Base-by-base conservation (phyloP, 2,888 invertebrate genomes). In the Amiota minor region DNA sequence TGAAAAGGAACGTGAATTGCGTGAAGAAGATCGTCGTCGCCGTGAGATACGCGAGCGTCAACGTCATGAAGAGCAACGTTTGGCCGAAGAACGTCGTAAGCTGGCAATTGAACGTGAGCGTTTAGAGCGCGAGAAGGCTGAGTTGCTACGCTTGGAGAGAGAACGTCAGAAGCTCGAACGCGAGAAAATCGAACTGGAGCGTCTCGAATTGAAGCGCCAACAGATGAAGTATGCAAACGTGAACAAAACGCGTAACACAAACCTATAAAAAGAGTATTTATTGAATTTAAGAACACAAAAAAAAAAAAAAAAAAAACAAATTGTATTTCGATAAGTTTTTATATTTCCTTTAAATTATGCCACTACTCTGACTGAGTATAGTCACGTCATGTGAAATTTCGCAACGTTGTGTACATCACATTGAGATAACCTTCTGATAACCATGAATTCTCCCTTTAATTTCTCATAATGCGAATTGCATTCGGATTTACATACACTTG, bases 111-210 rank as follows among this genome's bases (percentile, higher is more conserved):
- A 98, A 90, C 92, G 96, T 23, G 97, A 97, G 83, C 93, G 94
- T 80, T 93, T 97, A 71, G 98, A 98, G 87, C 93, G 95, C 3
- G 97, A 97, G 87, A 96, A 96, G 89, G 94, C 95, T 16, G 97
- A 97, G 86, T 89, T 97, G 35, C 90, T 97, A 79, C 93, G 95
- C 70, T 89, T 97, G 78, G 96, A 97, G 88, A 92, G 96, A 16
- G 97, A 97, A 88, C 92, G 96, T 68, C 96, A 96, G 86, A 93
- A 95, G 78, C 87, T 93, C 76, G 94, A 94, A 85, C 90, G 95
- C 16, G 95, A 95, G 82, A 94, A 94, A 85, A 88, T 94, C 71
- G 94, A 94, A 85, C 90, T 94, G 80, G 97, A 97, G 87, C 93
- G 96, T 81, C 92, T 97, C 81, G 97, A 97, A 86, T 90, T 97